Evolutionary conservation across 1,140 invertebrate genomes (phyloP).

Genomic region (Drosophila kanapiae): DNA sequence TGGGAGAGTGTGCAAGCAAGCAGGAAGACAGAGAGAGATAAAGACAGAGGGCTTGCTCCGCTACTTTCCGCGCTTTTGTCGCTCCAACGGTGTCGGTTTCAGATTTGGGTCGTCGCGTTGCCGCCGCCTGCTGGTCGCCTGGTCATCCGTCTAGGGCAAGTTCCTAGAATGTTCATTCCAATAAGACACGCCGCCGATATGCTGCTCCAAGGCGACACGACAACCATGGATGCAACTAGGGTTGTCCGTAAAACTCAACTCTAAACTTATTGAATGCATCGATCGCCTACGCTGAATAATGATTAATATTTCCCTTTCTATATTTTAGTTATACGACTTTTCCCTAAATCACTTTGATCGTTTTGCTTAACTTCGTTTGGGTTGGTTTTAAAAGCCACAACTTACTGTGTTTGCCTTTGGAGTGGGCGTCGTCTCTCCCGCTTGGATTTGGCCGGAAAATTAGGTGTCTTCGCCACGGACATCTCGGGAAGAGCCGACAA

Average conservation of each 20-base stretch:
- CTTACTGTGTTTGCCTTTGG: background rate
- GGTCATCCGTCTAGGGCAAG: slow-evolving; percentile 79
- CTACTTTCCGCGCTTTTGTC: background rate
- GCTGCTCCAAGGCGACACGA: background rate
- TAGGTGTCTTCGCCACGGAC: slow-evolving; percentile 14
- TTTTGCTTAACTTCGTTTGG: background rate
- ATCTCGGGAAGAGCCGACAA: slow-evolving; percentile 58
- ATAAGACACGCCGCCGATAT: slow-evolving; percentile 45
- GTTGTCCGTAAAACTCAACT: background rate
- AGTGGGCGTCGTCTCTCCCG: background rate
- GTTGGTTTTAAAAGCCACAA: background rate
- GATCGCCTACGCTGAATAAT: background rate
- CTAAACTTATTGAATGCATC: background rate
- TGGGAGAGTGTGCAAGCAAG: background rate
- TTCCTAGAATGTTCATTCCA: slow-evolving; percentile 85
- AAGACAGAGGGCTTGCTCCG: slow-evolving; percentile 4
- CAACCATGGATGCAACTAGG: slow-evolving; percentile 3
- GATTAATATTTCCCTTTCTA: no score
- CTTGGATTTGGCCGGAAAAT: background rate
- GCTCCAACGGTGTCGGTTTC: background rate
- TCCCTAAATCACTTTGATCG: background rate
- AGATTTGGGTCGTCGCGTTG: slow-evolving; percentile 58
- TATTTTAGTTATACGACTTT: background rate
- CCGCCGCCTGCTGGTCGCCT: slow-evolving; percentile 62
- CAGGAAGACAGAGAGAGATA: slow-evolving; percentile 3